phyloP scores from a whole-genome alignment of 1,140 invertebrate species.

The Drosophila tristis region DNA sequence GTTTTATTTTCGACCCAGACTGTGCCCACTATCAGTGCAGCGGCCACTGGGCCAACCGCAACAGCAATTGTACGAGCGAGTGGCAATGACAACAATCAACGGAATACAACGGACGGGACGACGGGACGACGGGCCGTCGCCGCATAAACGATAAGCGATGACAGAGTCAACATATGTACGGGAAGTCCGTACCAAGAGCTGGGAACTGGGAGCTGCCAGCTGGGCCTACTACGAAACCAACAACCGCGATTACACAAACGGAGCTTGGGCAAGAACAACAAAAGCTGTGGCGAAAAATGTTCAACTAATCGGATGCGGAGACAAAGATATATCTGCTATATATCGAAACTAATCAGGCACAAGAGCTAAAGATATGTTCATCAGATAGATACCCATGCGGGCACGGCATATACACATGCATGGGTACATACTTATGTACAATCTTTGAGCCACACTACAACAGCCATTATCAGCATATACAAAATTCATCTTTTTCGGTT shows the following conservation, averaged over 20 bases:
- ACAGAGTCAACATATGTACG: slow-evolving; percentile 7
- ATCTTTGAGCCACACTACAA: too few relatives aligned
- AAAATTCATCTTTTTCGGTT: too few relatives aligned
- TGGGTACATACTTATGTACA: not conserved
- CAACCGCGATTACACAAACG: slow-evolving; percentile 52
- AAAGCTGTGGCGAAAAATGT: slow-evolving; percentile 30
- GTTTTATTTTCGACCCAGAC: too few relatives aligned
- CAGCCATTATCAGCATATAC: too few relatives aligned
- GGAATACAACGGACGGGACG: slow-evolving; percentile 29
- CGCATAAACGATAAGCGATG: slow-evolving; percentile 1
- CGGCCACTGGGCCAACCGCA: slow-evolving; percentile 2
- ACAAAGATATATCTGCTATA: too few relatives aligned
- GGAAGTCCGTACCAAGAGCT: slow-evolving; percentile 9
- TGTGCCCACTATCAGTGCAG: slow-evolving; percentile 1
- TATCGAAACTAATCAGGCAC: slow-evolving; percentile 17
- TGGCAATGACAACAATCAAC: slow-evolving; percentile 62
- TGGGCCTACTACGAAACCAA: slow-evolving; percentile 39
- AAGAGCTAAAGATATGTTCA: slow-evolving; percentile 17
- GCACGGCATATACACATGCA: too few relatives aligned
- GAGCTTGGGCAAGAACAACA: slow-evolving; percentile 32
- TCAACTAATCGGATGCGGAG: too few relatives aligned
- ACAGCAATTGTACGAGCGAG: slow-evolving; percentile 23
- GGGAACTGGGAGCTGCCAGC: not conserved
- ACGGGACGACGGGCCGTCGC: slow-evolving; percentile 24
- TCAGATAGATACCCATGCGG: not conserved